Evolutionary conservation across 2,888 invertebrate genomes (phyloP).

Genomic region (Spisula subtruncata): DNA sequence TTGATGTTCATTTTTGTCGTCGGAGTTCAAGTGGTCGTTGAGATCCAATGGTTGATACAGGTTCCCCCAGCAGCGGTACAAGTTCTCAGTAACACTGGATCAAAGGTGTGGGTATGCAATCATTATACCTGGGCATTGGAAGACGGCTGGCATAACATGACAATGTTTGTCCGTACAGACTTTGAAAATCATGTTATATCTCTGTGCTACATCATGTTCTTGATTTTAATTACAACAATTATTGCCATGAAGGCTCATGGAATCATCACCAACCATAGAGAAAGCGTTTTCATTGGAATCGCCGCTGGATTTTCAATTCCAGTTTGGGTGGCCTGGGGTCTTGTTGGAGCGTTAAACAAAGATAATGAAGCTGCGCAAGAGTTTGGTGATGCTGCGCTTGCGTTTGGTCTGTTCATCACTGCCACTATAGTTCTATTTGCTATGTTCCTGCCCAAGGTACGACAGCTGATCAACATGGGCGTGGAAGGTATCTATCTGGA

Average conservation of each 20-base stretch:
- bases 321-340: constrained; percentile 89
- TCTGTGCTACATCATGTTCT: constrained; percentile 93
- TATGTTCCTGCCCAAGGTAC: constrained; percentile 96
- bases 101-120: constrained; percentile 85
- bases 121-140: constrained; percentile 83
- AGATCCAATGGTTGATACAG: constrained; percentile 87
- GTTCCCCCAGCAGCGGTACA: constrained; percentile 85
- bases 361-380: constrained; percentile 80
- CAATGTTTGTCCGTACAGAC: constrained; percentile 80
- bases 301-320: constrained; percentile 95
- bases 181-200: constrained; percentile 91
- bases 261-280: constrained; percentile 97
- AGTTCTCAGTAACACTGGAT: constrained; percentile 76
- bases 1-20: constrained; percentile 96
- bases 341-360: constrained; percentile 90
- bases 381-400: constrained; percentile 91
- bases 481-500: constrained; percentile 91
- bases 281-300: constrained; percentile 96
- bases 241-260: constrained; percentile 93
- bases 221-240: constrained; percentile 94
- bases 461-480: constrained; percentile 96
- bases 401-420: constrained; percentile 95
- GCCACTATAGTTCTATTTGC: constrained; percentile 95
- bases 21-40: constrained; percentile 90
- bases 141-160: constrained; percentile 76